phyloP scores from a whole-genome alignment of 2,888 invertebrate genomes.

The Lithophane semibrunnea region DNA sequence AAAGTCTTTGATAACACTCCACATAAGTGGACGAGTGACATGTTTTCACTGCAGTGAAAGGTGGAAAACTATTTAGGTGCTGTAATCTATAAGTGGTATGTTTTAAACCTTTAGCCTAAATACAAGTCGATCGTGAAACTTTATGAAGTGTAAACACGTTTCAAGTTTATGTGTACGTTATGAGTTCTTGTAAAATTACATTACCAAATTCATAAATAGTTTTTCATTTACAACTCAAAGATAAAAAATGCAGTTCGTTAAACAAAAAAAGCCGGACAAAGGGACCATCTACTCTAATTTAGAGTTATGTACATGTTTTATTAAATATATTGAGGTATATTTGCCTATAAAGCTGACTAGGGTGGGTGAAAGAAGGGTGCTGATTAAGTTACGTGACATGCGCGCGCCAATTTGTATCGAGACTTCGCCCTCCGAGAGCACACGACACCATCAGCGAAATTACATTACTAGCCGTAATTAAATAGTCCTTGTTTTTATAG shows the following conservation, averaged over 20 bases:
- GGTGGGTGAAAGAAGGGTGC: slow-evolving; percentile 75
- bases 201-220: slow-evolving; percentile 3
- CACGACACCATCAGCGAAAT: slow-evolving; percentile 79
- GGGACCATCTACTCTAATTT: slow-evolving; percentile 38
- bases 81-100: slow-evolving; percentile 20
- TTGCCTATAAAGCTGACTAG: slow-evolving; percentile 70
- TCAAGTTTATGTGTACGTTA: slow-evolving; percentile 22
- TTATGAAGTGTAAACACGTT: slow-evolving; percentile 57
- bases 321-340: slow-evolving; percentile 62
- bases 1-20: slow-evolving; percentile 21
- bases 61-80: slow-evolving; percentile 32
- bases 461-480: slow-evolving; percentile 84
- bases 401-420: slow-evolving; percentile 87
- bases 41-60: slow-evolving; percentile 1
- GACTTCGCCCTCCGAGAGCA: slow-evolving; percentile 73
- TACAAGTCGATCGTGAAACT: slow-evolving; percentile 37
- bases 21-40: not conserved
- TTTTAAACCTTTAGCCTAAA: slow-evolving; percentile 43
- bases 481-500: slow-evolving; percentile 80
- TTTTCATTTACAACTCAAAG: slow-evolving; percentile 13
- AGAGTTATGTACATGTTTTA: slow-evolving; percentile 48
- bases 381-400: slow-evolving; percentile 89
- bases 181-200: slow-evolving; percentile 43
- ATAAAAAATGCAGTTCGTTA: slow-evolving; percentile 43
- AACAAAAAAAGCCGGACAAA: slow-evolving; percentile 30